Evolutionary conservation across 2,113 vertebrate genomes (phyloP), one percentile per base, ranked within the genome.

Genomic region (Scopus umbretta): DNA sequence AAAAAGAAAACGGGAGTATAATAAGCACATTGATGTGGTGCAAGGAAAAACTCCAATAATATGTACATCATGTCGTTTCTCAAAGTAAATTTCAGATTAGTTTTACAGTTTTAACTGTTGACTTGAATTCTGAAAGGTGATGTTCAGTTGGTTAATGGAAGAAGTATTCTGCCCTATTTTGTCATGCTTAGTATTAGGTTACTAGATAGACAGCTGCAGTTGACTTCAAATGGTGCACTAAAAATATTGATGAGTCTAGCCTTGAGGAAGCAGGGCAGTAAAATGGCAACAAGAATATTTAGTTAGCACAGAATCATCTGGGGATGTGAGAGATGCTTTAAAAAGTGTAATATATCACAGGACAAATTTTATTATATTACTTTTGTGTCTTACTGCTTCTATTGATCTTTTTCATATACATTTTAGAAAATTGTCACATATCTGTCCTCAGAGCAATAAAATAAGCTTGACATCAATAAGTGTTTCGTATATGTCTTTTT

Each of bases 351-450:
- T 88, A 53, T 74, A 71, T 94, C 75, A 71, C 43, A 74, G 72
- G 53, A 43, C 43, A 84, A 67, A 47, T 78, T 92, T 90, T 81
- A 86, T 87, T 86, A 32, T 42, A 55, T 75, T 88, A 42, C 67
- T 92, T 92, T 81, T 94, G 68, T 67, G 52, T 78, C 78, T 91
- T 92, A 84, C 87, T 92, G 67, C 78, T 84, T 92, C 78, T 92
- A 72, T 94, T 96, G 94, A 94, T 94, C 82, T 91, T 79, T 94
- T 80, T 80, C 66, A 63, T 86, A 65, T 55, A 65, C 12, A 7
- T 80, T 90, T 76, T 82, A 71, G 65, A 68, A 76, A 92, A 93
- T 61, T 68, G 73, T 67, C 79, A 82, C 36, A 9, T 65, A 29
- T 26, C 42, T 74, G 22, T 90, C 43, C 78, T 76, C 66, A 53